Percentiles rank a stretch among this genome's conserved stretches.
These are phyloP conservation scores for Labeo catla DNA, from an alignment of 2,113 vertebrate species.

Conservation along the genomic window DNA sequence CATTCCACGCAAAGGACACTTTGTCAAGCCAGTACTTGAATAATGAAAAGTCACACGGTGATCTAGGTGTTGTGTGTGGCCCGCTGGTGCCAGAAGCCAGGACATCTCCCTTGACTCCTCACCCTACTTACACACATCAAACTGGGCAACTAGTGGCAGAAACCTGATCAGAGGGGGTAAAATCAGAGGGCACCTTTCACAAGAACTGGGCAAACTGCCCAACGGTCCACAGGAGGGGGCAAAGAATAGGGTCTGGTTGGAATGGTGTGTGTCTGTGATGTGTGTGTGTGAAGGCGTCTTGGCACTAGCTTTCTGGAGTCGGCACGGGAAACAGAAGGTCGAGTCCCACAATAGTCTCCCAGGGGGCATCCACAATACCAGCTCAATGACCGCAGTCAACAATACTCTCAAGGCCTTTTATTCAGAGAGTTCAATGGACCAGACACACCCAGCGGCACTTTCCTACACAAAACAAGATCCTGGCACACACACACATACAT, in stretches of 20 bases:
- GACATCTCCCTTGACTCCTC: constrained; percentile 62
- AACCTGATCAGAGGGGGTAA: constrained; percentile 72
- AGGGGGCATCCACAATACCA: constrained; percentile 69
- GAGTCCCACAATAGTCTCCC: constrained; percentile 71
- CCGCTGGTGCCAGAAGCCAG: constrained; percentile 66
- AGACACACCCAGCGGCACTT: constrained; percentile 66
- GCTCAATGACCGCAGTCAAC: constrained; percentile 68
- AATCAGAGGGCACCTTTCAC: constrained; percentile 69
- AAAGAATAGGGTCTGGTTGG: constrained; percentile 36
- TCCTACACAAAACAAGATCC: constrained; percentile 58
- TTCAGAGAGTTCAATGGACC: constrained; percentile 53
- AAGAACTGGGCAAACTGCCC: constrained; percentile 62
- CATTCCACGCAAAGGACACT: constrained; percentile 4
- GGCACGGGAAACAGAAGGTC: constrained; percentile 72
- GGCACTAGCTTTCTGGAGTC: constrained; percentile 64
- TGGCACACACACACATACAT: constrained; percentile 54
- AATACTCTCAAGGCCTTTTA: constrained; percentile 65
- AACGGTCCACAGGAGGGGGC: constrained; percentile 50
- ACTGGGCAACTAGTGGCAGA: constrained; percentile 80
- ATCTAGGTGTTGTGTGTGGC: constrained; percentile 26
- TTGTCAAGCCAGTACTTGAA: constrained; percentile 15
- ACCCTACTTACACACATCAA: constrained; percentile 51
- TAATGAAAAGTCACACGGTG: constrained; percentile 31
- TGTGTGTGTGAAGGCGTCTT: constrained; percentile 47
- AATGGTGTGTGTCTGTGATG: constrained; percentile 15